A percentile compares a stretch with the other conserved stretches of the same genome.
Evolutionary conservation across 2,113 vertebrate species (phyloP).

Genomic region (Aegotheles bennettii): DNA sequence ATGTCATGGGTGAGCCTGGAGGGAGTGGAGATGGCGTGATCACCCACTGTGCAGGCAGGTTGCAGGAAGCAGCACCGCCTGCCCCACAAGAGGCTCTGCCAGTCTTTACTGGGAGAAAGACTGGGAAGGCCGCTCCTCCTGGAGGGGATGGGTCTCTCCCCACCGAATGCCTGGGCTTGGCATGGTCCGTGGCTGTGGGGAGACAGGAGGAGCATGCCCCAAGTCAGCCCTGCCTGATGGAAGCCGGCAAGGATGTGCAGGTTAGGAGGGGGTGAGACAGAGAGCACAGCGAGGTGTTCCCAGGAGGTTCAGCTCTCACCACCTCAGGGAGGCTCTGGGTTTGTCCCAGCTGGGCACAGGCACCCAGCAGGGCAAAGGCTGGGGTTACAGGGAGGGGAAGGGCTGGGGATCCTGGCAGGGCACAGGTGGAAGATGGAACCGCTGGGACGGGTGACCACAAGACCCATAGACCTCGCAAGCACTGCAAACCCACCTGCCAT

Average conservation of each 20-base stretch:
- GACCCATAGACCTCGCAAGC: neutral
- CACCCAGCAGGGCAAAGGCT: accelerated
- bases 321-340: neutral
- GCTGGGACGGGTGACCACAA: neutral
- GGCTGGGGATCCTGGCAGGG: neutral
- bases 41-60: neutral
- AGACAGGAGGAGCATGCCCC: neutral
- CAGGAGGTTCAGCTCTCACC: neutral
- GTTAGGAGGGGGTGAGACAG: neutral
- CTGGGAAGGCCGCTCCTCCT: neutral
- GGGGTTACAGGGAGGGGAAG: neutral
- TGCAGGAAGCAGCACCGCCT: neutral
- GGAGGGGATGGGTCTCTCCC: neutral
- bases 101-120: neutral
- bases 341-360: neutral
- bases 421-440: neutral
- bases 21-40: neutral
- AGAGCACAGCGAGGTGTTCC: neutral
- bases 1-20: slow-evolving; percentile 96
- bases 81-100: accelerated
- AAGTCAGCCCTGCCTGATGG: neutral
- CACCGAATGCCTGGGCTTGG: accelerated
- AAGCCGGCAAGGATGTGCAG: neutral
- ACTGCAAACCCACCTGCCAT: neutral
- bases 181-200: neutral